Conservation (phyloP, 2,113 vertebrate genomes). For the Phoxinus phoxinus region DNA sequence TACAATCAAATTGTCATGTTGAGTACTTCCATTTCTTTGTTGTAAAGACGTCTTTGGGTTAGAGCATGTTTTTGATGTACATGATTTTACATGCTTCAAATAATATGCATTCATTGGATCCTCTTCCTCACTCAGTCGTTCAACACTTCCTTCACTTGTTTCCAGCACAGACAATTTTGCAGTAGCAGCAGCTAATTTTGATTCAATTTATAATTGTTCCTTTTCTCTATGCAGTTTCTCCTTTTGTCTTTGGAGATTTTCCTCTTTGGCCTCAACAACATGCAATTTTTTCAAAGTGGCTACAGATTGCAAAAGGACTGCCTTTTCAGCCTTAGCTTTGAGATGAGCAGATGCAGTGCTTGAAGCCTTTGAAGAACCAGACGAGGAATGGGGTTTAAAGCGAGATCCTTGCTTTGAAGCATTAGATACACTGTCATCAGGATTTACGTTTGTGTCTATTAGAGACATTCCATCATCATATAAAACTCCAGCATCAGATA, state of each 20-base stretch:
- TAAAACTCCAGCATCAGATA: neutral
- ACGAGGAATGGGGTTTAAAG: neutral
- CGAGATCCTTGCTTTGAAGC: neutral
- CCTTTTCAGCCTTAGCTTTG: neutral
- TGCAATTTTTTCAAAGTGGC: neutral
- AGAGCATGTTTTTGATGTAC: neutral
- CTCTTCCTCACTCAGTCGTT: neutral
- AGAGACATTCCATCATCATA: neutral
- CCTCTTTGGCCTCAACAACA: neutral
- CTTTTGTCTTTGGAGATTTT: neutral
- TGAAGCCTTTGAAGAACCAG: neutral
- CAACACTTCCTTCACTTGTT: neutral
- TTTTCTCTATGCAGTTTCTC: neutral
- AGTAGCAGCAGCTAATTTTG: neutral
- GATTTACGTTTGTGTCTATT: neutral
- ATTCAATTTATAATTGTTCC: neutral
- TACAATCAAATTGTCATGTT: neutral
- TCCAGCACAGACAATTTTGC: neutral
- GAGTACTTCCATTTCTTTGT: neutral
- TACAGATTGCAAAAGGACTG: neutral
- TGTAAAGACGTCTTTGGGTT: neutral
- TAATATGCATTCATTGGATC: slow-evolving; percentile 1
- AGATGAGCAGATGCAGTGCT: neutral
- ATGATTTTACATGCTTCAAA: neutral
- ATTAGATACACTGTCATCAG: neutral